Base-by-base conservation (phyloP, 2,797 vertebrate genomes). In the Gambelia wislizenii region DNA sequence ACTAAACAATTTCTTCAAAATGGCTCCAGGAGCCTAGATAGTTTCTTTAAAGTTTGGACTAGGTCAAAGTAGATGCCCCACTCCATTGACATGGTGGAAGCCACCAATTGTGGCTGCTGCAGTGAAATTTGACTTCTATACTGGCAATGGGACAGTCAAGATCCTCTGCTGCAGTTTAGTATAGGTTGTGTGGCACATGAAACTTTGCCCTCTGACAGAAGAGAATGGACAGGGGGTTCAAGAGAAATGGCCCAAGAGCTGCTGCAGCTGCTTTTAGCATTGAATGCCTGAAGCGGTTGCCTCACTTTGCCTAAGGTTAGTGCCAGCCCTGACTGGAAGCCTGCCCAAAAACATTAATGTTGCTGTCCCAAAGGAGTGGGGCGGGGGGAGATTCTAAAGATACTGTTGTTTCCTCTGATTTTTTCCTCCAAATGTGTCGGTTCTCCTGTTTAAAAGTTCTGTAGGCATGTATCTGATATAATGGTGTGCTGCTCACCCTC, bases 351-450 rank as follows among this genome's bases (percentile, higher is more conserved):
- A 33, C 33, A 83, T 78, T 36, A 39, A 89, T 79, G 87, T 13
- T 12, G 18, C 1, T 22, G 1, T 89, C 4, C 56, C 87, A 64
- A 52, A 79, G 27, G 18, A 83, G n/a, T n/a, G n/a, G 22, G 69
- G 49, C 10, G 14, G 36, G 20, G 30, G 18, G 86, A 74, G 5
- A 70, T 14, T 77, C 83, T 83, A 36, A 72, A 20, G 69, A 1
- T 39, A 59, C 91, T 75, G 12, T 87, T 75, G 42, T 72, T 81
- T 59, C 56, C 52, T 61, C 10, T 90, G 89, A 33, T 59, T 18
- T 84, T 88, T 47, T 0, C 59, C 77, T 83, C 4, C 89, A 39
- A 88, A 91, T 82, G 22, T 76, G 1, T 82, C 77, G 86, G 2
- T 13, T 89, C 74, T 76, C 84, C 4, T 59, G 27, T 70, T 16